Conservation (phyloP, 2,113 vertebrate genomes). For the Drymodes brunneopygia region DNA sequence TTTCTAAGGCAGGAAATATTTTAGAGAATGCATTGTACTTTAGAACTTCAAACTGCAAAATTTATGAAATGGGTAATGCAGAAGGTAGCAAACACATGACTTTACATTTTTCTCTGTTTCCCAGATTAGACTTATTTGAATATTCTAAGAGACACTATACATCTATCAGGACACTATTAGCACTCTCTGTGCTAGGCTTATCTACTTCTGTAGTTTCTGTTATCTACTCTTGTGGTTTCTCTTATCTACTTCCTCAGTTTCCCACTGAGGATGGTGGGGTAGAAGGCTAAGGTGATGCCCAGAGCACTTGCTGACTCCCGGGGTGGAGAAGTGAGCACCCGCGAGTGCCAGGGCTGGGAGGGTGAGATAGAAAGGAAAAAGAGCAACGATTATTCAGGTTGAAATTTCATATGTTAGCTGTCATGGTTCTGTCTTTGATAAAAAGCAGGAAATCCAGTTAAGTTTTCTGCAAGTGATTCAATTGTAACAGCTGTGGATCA, state of each 20-base stretch:
- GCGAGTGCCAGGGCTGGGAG: accelerated
- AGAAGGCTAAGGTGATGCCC: not conserved
- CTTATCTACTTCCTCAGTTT: too few relatives aligned
- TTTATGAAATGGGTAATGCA: not conserved
- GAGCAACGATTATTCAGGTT: not conserved
- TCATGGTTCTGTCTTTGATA: not conserved
- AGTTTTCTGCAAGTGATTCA: not conserved
- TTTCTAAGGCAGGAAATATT: not conserved
- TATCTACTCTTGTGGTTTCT: too few relatives aligned
- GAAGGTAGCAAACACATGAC: not conserved
- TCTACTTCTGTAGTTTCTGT: not conserved
- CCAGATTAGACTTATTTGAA: not conserved
- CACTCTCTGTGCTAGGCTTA: not conserved
- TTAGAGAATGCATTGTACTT: not conserved
- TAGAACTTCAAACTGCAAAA: not conserved
- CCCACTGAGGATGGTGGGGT: accelerated
- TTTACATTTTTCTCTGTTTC: not conserved
- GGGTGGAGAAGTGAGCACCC: not conserved
- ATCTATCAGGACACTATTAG: not conserved
- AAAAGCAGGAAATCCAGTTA: not conserved
- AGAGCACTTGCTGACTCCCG: accelerated
- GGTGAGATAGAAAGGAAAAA: not conserved
- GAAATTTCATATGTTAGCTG: not conserved
- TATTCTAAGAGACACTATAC: not conserved
- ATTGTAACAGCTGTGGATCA: not conserved